Evolutionary conservation across 2,113 vertebrate genomes (phyloP).

Genomic region (Hipposideros armiger): DNA sequence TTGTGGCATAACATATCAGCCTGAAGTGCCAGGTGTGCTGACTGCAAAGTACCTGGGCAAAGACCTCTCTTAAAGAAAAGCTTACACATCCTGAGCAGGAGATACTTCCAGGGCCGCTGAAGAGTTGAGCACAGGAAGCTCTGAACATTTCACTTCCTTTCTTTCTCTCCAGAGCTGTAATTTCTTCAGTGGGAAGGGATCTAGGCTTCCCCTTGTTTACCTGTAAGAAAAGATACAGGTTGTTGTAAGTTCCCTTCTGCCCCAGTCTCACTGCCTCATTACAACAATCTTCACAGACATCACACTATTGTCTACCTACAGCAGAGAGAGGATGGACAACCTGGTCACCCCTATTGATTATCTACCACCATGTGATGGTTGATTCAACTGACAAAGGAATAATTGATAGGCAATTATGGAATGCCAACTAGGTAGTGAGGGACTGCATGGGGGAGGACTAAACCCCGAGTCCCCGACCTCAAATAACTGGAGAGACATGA

Average conservation of each 20-base stretch:
- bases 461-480: neutral
- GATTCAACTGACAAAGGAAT: neutral
- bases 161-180: neutral
- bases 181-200: neutral
- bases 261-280: neutral
- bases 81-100: neutral
- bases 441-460: neutral
- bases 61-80: neutral
- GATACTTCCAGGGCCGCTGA: neutral
- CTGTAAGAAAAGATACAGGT: neutral
- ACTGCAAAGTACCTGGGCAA: conserved; percentile 25
- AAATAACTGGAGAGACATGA: neutral
- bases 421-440: neutral
- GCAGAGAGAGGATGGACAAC: neutral
- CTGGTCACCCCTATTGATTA: neutral
- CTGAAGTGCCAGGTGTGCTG: neutral
- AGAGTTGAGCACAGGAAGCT: neutral
- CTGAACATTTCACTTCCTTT: neutral
- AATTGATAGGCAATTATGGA: neutral
- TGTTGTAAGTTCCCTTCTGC: neutral
- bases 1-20: neutral
- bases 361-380: neutral
- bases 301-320: neutral
- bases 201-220: neutral
- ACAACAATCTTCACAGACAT: neutral